phyloP scores from a whole-genome alignment of 2,888 invertebrate genomes.

The Coenonympha arcania region DNA sequence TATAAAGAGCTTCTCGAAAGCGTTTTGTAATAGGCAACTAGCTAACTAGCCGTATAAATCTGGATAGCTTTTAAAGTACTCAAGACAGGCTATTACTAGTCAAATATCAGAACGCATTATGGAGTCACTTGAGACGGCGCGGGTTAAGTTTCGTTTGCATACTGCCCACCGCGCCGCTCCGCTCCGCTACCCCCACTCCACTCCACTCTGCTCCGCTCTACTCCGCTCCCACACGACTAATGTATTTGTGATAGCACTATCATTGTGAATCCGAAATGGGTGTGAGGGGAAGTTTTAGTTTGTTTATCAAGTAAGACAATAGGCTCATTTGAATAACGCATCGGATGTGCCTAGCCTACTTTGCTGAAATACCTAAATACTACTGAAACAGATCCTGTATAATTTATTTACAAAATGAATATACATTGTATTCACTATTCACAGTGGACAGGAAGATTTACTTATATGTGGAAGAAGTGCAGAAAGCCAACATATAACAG shows the following conservation, averaged over 20 bases:
- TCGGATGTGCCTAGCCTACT: too few species aligned
- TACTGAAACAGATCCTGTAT: too few species aligned
- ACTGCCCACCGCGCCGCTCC: conserved; percentile 29
- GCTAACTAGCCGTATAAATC: background rate
- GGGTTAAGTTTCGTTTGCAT: conserved; percentile 37
- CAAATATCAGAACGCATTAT: conserved; percentile 27
- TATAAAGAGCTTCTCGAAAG: too few species aligned
- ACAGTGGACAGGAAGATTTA: too few species aligned
- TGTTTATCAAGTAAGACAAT: conserved; percentile 2
- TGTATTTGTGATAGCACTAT: conserved; percentile 56
- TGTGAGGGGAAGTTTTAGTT: conserved; percentile 4
- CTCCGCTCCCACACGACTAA: conserved; percentile 38
- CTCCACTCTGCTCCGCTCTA: conserved; percentile 8
- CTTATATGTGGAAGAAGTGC: too few species aligned
- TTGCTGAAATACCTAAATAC: too few species aligned
- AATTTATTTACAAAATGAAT: too few species aligned
- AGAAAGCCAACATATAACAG: too few species aligned
- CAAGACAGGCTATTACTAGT: conserved; percentile 18
- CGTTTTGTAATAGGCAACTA: too few species aligned
- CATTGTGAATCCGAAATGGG: conserved; percentile 29
- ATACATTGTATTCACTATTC: too few species aligned
- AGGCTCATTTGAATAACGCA: background rate
- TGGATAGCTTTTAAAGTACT: conserved; percentile 2
- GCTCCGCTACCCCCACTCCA: conserved; percentile 1
- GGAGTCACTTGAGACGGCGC: conserved; percentile 41